Evolutionary conservation across 2,113 vertebrate genomes (phyloP).

Genomic region (Rhinoptilus africanus): DNA sequence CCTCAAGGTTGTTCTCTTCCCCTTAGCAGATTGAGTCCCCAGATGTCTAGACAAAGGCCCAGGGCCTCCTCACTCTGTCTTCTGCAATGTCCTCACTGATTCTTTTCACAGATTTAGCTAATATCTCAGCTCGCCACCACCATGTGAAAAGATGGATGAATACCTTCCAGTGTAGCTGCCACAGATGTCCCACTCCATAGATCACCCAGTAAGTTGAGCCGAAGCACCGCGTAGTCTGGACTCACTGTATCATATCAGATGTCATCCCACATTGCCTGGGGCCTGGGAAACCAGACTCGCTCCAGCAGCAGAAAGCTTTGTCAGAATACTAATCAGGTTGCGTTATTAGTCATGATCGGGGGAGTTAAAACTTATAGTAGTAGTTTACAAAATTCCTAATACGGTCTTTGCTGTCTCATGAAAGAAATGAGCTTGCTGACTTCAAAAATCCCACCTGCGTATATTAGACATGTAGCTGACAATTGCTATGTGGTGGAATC

Average conservation of each 20-base stretch:
- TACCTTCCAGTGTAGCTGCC: neutral
- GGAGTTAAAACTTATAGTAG: neutral
- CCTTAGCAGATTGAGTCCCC: neutral
- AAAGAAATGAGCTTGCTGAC: rapidly evolving
- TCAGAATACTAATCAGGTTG: neutral
- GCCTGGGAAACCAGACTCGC: neutral
- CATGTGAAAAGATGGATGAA: neutral
- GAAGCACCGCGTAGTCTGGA: neutral
- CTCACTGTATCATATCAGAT: neutral
- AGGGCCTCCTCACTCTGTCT: neutral
- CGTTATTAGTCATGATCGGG: neutral
- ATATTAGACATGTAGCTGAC: rapidly evolving
- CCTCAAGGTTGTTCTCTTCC: neutral
- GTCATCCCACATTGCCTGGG: neutral
- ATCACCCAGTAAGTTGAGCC: neutral
- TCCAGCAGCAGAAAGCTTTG: neutral
- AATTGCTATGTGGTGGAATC: rapidly evolving
- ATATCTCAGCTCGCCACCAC: neutral
- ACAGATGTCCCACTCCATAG: neutral
- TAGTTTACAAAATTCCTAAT: neutral
- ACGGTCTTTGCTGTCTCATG: neutral
- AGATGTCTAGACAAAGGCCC: neutral
- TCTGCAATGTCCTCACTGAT: neutral
- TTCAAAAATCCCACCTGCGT: neutral
- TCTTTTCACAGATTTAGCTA: neutral